phyloP scores from a whole-genome alignment of 2,888 invertebrate species.

The Fabriciana adippe region DNA sequence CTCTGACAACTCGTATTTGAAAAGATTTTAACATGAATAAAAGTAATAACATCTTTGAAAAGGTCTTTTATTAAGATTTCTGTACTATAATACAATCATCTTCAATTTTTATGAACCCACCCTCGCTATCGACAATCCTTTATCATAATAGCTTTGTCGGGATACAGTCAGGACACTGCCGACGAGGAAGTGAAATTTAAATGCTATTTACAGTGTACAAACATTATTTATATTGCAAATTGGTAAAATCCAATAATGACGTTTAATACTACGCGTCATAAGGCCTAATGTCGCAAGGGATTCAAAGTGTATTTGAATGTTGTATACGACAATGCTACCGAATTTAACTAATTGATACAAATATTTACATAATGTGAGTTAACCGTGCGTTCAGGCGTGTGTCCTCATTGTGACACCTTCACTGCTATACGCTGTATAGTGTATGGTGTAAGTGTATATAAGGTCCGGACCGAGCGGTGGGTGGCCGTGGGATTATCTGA shows the following conservation, averaged over 20 bases:
- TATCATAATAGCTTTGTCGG: not conserved
- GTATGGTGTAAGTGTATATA: not conserved
- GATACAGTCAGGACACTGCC: not conserved
- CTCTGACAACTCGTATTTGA: not conserved
- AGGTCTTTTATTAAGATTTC: too few species aligned
- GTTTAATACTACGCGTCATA: not conserved
- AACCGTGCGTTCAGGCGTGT: slow-evolving; percentile 43
- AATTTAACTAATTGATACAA: slow-evolving; percentile 51
- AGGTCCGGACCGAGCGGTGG: not conserved
- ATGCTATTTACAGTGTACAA: not conserved
- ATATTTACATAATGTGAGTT: slow-evolving; percentile 50
- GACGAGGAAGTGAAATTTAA: not conserved
- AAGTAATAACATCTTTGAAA: not conserved
- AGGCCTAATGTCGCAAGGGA: not conserved
- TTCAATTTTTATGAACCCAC: not conserved
- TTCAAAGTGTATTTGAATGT: not conserved
- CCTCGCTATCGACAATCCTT: not conserved
- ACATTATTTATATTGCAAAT: not conserved
- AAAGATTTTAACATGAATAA: slow-evolving; percentile 1
- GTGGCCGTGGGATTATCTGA: slow-evolving; percentile 12
- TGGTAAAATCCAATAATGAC: not conserved
- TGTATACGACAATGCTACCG: slow-evolving; percentile 29
- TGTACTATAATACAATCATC: not conserved
- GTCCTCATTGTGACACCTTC: slow-evolving; percentile 26
- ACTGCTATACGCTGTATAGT: not conserved